These are phyloP conservation scores for Thumatha senex DNA, from an alignment of 2,888 invertebrate genomes.

Conservation along the genomic window DNA sequence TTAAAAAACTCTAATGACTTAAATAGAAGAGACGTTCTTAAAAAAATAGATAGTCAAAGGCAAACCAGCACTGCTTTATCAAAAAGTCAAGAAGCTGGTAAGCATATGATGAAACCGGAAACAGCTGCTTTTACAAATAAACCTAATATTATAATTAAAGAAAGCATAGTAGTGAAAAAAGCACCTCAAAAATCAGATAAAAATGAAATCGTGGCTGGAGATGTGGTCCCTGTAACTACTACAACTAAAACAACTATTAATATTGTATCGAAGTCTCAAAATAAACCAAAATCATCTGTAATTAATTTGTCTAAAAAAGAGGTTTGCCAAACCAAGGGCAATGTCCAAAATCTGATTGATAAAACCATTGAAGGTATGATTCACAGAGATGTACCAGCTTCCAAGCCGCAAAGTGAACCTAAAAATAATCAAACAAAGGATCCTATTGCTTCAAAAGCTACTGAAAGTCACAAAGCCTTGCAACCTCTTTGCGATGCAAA, in stretches of 20 bases:
- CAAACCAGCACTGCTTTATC: slow-evolving; percentile 55
- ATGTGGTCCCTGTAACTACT: neutral
- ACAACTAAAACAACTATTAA: neutral
- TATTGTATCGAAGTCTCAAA: slow-evolving; percentile 9
- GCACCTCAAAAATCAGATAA: slow-evolving; percentile 29
- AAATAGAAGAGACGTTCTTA: slow-evolving; percentile 71
- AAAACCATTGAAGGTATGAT: slow-evolving; percentile 76
- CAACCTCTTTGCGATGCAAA: slow-evolving; percentile 33
- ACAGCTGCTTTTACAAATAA: slow-evolving; percentile 59
- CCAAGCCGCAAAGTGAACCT: slow-evolving; percentile 50
- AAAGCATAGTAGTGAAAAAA: slow-evolving; percentile 33
- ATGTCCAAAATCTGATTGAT: slow-evolving; percentile 70
- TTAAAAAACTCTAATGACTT: slow-evolving; percentile 75
- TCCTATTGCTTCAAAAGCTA: slow-evolving; percentile 24
- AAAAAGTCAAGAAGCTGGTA: slow-evolving; percentile 58
- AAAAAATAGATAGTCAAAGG: slow-evolving; percentile 74
- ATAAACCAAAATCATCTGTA: slow-evolving; percentile 7
- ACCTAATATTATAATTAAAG: slow-evolving; percentile 37
- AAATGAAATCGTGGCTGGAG: slow-evolving; percentile 14
- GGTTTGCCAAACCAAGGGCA: slow-evolving; percentile 49
- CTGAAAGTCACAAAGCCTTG: slow-evolving; percentile 30
- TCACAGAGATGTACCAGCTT: slow-evolving; percentile 48
- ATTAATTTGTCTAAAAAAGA: slow-evolving; percentile 39
- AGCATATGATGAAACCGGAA: slow-evolving; percentile 55
- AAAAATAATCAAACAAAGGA: slow-evolving; percentile 34